A percentile compares a stretch with the other conserved stretches of the same genome.
Conservation (phyloP, 2,113 vertebrate species). For the Cepphus grylle region DNA sequence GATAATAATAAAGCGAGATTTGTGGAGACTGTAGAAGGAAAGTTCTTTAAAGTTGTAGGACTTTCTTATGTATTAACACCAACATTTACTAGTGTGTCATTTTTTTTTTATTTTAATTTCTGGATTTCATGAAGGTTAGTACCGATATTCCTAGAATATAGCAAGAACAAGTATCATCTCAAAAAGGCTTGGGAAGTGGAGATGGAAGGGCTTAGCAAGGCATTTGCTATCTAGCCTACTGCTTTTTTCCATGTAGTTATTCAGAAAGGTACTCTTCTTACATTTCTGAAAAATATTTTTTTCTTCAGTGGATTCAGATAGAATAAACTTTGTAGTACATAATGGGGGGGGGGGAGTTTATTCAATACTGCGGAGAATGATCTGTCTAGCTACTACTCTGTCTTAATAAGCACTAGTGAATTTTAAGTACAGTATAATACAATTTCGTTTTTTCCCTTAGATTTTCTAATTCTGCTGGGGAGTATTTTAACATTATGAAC, state of each 20-base stretch:
- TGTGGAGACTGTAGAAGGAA: not conserved
- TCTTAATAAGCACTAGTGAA: not conserved
- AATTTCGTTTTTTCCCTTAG: not conserved
- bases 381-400: not conserved
- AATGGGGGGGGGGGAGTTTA: rapidly evolving
- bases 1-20: not conserved
- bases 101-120: not conserved
- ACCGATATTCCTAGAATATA: not conserved
- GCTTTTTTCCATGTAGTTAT: not conserved
- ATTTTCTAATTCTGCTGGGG: not conserved
- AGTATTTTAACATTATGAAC: not conserved
- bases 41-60: not conserved
- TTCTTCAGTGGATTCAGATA: not conserved
- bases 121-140: not conserved
- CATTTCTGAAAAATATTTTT: not conserved
- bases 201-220: not conserved
- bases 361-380: not conserved
- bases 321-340: not conserved
- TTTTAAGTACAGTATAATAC: not conserved
- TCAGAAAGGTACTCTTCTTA: not conserved
- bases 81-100: not conserved
- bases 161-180: not conserved
- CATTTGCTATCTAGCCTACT: not conserved
- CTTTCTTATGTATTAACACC: not conserved
- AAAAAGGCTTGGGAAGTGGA: not conserved